phyloP scores from a whole-genome alignment of 2,113 vertebrate genomes.

The Ivindomyrus marchei region DNA sequence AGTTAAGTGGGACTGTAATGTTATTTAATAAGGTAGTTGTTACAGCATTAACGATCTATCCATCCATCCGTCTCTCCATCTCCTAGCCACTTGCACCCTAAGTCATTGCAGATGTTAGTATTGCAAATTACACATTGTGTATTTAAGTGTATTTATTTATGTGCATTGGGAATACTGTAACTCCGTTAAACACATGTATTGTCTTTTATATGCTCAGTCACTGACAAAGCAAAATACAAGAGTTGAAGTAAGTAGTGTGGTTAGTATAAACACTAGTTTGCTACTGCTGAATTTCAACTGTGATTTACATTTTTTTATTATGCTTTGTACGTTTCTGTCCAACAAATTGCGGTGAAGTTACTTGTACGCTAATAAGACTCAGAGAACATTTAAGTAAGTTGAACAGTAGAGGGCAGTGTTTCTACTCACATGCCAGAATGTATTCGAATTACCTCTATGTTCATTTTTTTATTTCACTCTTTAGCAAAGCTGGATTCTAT shows the following conservation, averaged over 20 bases:
- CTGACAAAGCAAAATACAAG: background rate
- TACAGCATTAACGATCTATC: background rate
- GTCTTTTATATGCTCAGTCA: background rate
- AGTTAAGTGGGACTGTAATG: background rate
- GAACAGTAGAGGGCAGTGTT: background rate
- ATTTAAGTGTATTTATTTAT: slow-evolving; percentile 43
- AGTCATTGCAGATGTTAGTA: background rate
- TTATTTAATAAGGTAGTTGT: background rate
- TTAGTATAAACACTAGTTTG: background rate
- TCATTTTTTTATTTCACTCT: background rate
- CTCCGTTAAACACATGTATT: background rate
- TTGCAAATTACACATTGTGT: slow-evolving; percentile 23
- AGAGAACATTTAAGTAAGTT: background rate
- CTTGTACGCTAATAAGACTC: background rate
- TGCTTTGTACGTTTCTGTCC: background rate
- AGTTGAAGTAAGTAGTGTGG: background rate
- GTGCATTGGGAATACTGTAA: background rate
- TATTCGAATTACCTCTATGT: background rate
- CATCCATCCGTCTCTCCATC: background rate
- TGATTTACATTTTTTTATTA: background rate
- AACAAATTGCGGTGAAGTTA: background rate
- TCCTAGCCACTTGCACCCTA: background rate
- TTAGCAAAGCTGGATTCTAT: background rate
- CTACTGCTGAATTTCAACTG: background rate
- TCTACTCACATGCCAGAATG: background rate